Conservation (phyloP, 1,140 invertebrate species). For the Brachionus manjavacas region DNA sequence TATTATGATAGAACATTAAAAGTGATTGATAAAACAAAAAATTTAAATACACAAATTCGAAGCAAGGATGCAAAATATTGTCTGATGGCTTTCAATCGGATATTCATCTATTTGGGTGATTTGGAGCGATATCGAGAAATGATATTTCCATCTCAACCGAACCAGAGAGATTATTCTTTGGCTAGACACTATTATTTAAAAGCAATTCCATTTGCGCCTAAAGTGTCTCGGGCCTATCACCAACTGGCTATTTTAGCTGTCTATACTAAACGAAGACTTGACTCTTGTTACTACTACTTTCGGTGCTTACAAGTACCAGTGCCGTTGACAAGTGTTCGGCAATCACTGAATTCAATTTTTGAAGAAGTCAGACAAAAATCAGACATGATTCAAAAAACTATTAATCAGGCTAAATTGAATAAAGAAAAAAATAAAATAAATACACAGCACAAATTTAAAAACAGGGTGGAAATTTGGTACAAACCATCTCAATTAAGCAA, state of each 20-base stretch:
- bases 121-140: conserved; percentile 77
- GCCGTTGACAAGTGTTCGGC: conserved; percentile 79
- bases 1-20: conserved; percentile 17
- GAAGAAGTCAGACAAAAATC: conserved; percentile 71
- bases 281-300: conserved; percentile 95
- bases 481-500: conserved; percentile 30
- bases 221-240: conserved; percentile 88
- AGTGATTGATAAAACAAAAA: background rate
- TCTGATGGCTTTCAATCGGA: conserved; percentile 75
- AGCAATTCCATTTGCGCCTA: conserved; percentile 84
- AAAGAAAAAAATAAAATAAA: conserved; percentile 40
- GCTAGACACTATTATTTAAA: conserved; percentile 72
- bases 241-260: conserved; percentile 85
- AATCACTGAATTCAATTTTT: conserved; percentile 78
- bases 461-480: conserved; percentile 24
- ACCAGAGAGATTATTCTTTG: conserved; percentile 51
- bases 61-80: conserved; percentile 64
- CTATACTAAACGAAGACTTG: conserved; percentile 79
- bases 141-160: conserved; percentile 36
- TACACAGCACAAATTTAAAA: background rate
- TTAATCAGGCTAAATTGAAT: conserved; percentile 10
- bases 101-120: conserved; percentile 82
- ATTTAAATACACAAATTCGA: background rate
- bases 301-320: conserved; percentile 86
- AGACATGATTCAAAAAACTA: conserved; percentile 25